Evolutionary conservation across 2,797 vertebrate genomes (phyloP), one percentile per base, ranked within the genome.

Genomic region (Hippoglossus hippoglossus): DNA sequence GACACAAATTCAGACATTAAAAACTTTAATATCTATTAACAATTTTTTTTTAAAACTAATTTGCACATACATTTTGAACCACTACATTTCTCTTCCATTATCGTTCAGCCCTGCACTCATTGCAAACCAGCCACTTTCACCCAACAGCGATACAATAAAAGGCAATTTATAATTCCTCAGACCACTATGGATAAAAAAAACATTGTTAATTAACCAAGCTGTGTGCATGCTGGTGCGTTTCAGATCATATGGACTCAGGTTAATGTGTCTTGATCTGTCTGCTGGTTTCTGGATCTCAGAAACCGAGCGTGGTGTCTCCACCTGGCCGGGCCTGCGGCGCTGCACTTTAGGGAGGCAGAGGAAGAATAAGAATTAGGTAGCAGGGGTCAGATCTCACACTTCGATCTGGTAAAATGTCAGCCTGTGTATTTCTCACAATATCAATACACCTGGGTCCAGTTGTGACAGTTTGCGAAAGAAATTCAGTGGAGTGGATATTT

Each of bases 371-470:
- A 77, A 80, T 74, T 72, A 58, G 12, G 58, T 31, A 46, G 55
- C 12, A 67, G 26, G 16, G 66, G 21, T 66, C 73, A 76, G 52
- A 68, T 71, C 44, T 46, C n/a, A 59, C 54, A 21, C 28, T 73
- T 75, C 12, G 26, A 75, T 81, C 41, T 49, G 49, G 36, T 55
- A 12, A 80, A 83, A 85, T 82, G 75, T 71, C 77, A 58, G 25
- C 44, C 12, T 18, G 26, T 28, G 25, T 18, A 55, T 31, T 55
- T 55, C 11, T 19, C 2, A 54, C 10, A 50, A 6, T 51, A 51
- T 51, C 50, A 51, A 24, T 22, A 51, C 21, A 24, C 4, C 1
- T 24, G 11, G 11, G 49, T 22, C 49, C 4, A 51, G 11, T 51
- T 24, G 10, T 12, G 9, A 5, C 25, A n/a, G 49, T 24, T 24